A percentile compares a stretch with the other conserved stretches of the same genome.
Conservation (phyloP, 2,113 vertebrate genomes). For the Pachypanchax playfairii region DNA sequence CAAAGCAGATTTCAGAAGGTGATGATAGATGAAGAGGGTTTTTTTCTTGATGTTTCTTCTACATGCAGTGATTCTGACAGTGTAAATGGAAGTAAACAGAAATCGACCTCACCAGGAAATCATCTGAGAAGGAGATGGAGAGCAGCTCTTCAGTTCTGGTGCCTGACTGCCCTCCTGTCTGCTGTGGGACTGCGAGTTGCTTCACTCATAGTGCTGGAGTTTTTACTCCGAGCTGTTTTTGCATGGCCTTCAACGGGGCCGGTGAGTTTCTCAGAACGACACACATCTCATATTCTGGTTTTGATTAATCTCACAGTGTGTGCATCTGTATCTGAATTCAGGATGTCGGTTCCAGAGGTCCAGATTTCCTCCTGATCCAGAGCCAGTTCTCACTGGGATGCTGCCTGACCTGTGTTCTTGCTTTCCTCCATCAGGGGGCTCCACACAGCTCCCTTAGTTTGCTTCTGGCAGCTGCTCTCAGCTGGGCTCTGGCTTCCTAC, state of each 20-base stretch:
- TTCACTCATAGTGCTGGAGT: constrained; percentile 87
- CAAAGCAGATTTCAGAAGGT: background rate
- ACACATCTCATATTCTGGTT: background rate
- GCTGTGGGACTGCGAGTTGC: constrained; percentile 82
- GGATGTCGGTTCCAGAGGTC: constrained; percentile 52
- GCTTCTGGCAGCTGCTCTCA: constrained; percentile 80
- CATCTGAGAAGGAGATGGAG: constrained; percentile 61
- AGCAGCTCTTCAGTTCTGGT: constrained; percentile 68
- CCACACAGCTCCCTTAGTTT: constrained; percentile 81
- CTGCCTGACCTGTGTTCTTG: constrained; percentile 81
- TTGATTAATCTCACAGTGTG: background rate
- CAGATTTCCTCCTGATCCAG: constrained; percentile 76
- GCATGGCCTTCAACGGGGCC: constrained; percentile 69
- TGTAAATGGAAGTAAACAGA: constrained; percentile 21
- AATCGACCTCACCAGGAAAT: background rate
- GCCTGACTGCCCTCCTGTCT: constrained; percentile 76
- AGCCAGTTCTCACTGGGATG: constrained; percentile 90
- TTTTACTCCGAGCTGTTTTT: constrained; percentile 83
- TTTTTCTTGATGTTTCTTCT: background rate
- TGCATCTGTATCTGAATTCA: constrained; percentile 20
- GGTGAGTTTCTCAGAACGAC: constrained; percentile 68
- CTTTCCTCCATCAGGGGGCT: constrained; percentile 87
- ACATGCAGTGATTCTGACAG: constrained; percentile 43
- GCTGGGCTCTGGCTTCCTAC: constrained; percentile 67
- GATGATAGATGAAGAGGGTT: background rate